Percentiles rank a stretch among this genome's conserved stretches.
Evolutionary conservation across 2,888 invertebrate genomes (phyloP).

Genomic region (Agrotis ipsilon): DNA sequence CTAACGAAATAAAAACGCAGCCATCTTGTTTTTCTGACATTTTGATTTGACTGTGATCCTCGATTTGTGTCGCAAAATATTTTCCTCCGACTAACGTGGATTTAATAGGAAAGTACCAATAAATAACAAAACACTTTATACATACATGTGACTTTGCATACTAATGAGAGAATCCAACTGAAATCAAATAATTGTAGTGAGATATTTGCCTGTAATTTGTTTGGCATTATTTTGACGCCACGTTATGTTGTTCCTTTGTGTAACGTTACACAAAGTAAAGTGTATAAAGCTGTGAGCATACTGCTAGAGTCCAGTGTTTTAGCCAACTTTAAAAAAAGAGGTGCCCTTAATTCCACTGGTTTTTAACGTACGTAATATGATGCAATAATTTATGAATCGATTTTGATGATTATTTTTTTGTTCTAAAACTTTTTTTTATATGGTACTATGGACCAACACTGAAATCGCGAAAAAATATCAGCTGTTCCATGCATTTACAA

Average conservation of each 20-base stretch:
- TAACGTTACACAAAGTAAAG: conserved; percentile 13
- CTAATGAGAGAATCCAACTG: conserved; percentile 12
- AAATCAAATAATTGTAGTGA: conserved; percentile 6
- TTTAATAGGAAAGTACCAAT: conserved; percentile 9
- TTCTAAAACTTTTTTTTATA: conserved; percentile 1
- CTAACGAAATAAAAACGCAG: conserved; percentile 7
- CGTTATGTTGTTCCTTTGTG: conserved; percentile 5
- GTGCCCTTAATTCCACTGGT: too few species aligned
- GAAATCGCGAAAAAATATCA: conserved; percentile 15
- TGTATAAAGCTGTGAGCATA: conserved; percentile 8
- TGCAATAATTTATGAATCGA: conserved; percentile 4
- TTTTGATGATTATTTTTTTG: conserved; percentile 10
- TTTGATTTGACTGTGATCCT: conserved; percentile 4
- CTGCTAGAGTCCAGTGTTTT: conserved; percentile 1
- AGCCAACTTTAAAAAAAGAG: neutral
- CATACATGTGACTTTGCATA: conserved; percentile 3
- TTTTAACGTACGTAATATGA: too few species aligned
- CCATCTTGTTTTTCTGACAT: conserved; percentile 7
- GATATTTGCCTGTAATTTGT: conserved; percentile 7
- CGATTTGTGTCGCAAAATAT: conserved; percentile 10
- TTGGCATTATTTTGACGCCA: conserved; percentile 2
- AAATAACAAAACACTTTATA: conserved; percentile 2
- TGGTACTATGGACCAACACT: conserved; percentile 6
- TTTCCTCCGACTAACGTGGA: conserved; percentile 7
- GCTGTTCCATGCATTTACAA: neutral